Evolutionary conservation across 2,888 invertebrate species (phyloP).

Genomic region (Byasa hedistus): DNA sequence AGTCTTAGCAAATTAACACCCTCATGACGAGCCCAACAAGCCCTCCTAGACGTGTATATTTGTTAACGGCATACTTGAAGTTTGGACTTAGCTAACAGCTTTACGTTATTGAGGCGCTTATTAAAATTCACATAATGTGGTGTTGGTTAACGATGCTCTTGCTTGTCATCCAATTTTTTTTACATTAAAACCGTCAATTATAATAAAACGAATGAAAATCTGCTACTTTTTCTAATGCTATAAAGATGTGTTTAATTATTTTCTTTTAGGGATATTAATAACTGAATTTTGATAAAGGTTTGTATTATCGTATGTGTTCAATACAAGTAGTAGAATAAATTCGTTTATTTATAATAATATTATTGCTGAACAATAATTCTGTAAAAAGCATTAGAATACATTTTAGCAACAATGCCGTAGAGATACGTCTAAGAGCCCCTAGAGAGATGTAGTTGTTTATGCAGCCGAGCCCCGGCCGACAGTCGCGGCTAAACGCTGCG

Average conservation of each 20-base stretch:
- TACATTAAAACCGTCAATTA: no score
- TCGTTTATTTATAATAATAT: not conserved
- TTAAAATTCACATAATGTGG: no score
- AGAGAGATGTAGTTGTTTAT: conserved; percentile 60
- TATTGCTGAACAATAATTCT: not conserved
- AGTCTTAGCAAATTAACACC: conserved; percentile 77
- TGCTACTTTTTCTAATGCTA: no score
- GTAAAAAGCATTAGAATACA: conserved; percentile 8
- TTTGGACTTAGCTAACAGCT: conserved; percentile 11
- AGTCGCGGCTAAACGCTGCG: conserved; percentile 59
- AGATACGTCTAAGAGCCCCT: conserved; percentile 34
- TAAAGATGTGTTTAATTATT: no score
- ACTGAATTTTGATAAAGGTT: no score
- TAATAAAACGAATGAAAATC: no score
- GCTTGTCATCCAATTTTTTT: no score
- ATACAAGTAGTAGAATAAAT: no score
- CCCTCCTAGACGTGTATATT: conserved; percentile 36
- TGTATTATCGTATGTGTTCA: no score
- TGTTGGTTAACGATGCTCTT: no score
- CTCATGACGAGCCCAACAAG: conserved; percentile 53
- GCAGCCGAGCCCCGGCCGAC: conserved; percentile 44
- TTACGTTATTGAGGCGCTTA: not conserved
- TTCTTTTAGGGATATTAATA: no score
- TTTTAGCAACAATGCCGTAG: conserved; percentile 5
- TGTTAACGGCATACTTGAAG: conserved; percentile 21